Percentiles rank a stretch among this genome's conserved stretches.
phyloP scores from a whole-genome alignment of 2,888 invertebrate genomes.

The Orchesellides sinensis region DNA sequence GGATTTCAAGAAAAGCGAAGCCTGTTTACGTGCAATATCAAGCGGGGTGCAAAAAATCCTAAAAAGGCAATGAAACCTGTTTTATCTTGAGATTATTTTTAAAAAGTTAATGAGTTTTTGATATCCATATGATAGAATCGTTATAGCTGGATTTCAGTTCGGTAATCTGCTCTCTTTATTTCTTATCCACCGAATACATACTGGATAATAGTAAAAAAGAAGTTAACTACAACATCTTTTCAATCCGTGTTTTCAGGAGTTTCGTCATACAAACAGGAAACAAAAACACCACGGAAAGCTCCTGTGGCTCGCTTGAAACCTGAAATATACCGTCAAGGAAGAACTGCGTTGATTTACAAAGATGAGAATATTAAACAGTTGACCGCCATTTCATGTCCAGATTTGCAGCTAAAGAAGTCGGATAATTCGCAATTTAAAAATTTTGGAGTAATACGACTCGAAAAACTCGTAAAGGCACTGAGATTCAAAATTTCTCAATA shows the following conservation, averaged over 20 bases:
- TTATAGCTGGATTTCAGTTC: neutral
- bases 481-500: neutral
- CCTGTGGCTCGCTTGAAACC: neutral
- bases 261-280: conserved; percentile 1
- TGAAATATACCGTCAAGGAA: neutral
- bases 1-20: neutral
- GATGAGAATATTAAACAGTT: no score
- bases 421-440: neutral
- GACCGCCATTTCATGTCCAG: no score
- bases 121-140: neutral
- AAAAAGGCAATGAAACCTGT: neutral
- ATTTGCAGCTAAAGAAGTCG: neutral
- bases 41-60: neutral
- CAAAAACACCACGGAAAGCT: neutral
- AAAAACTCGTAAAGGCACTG: neutral
- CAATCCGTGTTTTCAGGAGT: conserved; percentile 21
- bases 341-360: neutral
- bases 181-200: neutral
- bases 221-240: conserved; percentile 4
- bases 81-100: neutral
- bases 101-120: neutral
- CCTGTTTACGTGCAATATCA: conserved; percentile 7
- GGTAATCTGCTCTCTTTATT: conserved; percentile 25
- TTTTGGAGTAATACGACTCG: neutral
- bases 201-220: neutral